Base-by-base conservation (phyloP, 30 jellyfish, hydroid and myxozoan genomes). In the Rhopilema esculentum region DNA sequence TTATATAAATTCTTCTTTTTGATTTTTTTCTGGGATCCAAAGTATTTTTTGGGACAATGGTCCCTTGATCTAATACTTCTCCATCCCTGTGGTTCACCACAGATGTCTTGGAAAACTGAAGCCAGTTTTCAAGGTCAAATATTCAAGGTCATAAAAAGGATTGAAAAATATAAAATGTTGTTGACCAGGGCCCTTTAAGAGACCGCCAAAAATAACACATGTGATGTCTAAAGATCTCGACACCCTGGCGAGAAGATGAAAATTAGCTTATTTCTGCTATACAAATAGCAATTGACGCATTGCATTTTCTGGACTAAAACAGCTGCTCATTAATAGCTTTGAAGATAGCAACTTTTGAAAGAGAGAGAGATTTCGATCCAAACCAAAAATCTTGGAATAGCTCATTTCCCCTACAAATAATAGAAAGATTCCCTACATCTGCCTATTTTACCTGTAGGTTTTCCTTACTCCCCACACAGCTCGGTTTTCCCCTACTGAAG, bases 391-490 rank as follows among this genome's bases (percentile, higher is more conserved):
- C 57, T 2, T 40, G n/a, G n/a, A n/a, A 40, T 12, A 40, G 57
- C 57, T 40, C 57, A 40, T 40, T 40, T 40, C 57, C 12, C 12
- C 57, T 40, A 40, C 57, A 40, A 40, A 6, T 40, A 40, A 40
- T 40, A 40, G 6, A 40, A n/a, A n/a, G n/a, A 40, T 28, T 48
- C 69, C 68, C 82, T 28, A 28, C 82, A 70, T 20, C 48, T 24
- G 49, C 82, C 27, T 8, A 70, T 70, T 70, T 70, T 70, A 29
- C 82, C 82, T 67, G 82, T 70, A 70, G 82, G 82, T 70, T 70
- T 70, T 70, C 53, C 82, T 67, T 70, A 70, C 82, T 70, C 82
- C 68, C 82, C 23, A 70, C 82, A 70, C 24, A 48, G 48, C 82
- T 28, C 82, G 31, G 53, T 70, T 70, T 70, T 28, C 82, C 69